These are phyloP conservation scores for Pachyseris speciosa DNA, from an alignment of 64 coral and sea anemone species.

Conservation along the genomic window DNA sequence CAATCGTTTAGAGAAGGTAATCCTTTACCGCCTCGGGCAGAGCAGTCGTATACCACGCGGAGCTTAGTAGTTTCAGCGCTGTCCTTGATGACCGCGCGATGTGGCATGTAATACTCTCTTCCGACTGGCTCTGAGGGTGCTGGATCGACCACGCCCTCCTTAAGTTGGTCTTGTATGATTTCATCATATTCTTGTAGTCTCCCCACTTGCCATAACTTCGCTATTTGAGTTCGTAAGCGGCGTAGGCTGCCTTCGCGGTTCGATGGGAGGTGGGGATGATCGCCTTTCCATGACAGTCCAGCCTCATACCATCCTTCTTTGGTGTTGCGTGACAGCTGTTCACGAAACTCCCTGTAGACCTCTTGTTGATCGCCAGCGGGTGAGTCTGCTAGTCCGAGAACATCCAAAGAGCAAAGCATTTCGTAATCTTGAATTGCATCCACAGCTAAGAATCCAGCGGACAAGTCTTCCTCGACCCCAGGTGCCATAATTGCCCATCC, in stretches of 20 bases:
- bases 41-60: conserved; percentile 42
- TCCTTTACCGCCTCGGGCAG: neutral
- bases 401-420: conserved; percentile 14
- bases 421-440: conserved; percentile 7
- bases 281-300: conserved; percentile 14
- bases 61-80: conserved; percentile 2
- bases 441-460: neutral
- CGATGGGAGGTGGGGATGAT: conserved; percentile 4
- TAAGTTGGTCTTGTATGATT: conserved; percentile 36
- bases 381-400: conserved; percentile 10
- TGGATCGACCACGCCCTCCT: conserved; percentile 33
- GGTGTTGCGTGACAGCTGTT: conserved; percentile 30
- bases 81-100: conserved; percentile 29
- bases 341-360: conserved; percentile 52
- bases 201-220: conserved; percentile 1
- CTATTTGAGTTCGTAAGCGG: conserved; percentile 1
- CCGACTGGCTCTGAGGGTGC: neutral
- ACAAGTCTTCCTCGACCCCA: neutral
- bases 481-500: conserved; percentile 40
- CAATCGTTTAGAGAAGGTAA: conserved; percentile 61
- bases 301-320: conserved; percentile 65
- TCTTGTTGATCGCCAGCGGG: conserved; percentile 1
- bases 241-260: conserved; percentile 44
- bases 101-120: conserved; percentile 51
- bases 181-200: conserved; percentile 15